These are phyloP conservation scores for Panagrolaimus sp. DNA, from an alignment of 1,140 invertebrate species.

Conservation along the genomic window DNA sequence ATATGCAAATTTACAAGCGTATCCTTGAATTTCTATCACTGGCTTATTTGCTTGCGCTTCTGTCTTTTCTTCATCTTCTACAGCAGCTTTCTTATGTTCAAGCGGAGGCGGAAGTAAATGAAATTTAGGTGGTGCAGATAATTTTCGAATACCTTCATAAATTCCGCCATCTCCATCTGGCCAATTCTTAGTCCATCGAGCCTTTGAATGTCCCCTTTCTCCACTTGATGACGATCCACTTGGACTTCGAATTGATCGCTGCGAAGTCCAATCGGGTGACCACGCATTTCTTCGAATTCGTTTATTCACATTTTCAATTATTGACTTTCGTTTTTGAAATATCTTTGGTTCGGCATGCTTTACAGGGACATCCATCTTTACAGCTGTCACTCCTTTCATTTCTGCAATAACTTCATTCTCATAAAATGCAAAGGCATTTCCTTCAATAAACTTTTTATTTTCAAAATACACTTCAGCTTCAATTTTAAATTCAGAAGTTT, in stretches of 20 bases:
- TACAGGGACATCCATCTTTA: not conserved
- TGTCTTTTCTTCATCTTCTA: too few relatives aligned
- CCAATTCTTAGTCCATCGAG: too few relatives aligned
- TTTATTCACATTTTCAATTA: not conserved
- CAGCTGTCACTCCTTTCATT: not conserved
- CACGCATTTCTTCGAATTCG: not conserved
- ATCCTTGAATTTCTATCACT: not conserved
- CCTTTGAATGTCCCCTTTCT: too few relatives aligned
- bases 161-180: too few relatives aligned
- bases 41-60: not conserved
- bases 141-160: too few relatives aligned
- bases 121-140: too few relatives aligned
- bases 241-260: too few relatives aligned
- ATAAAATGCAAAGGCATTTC: slow-evolving; percentile 11
- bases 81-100: too few relatives aligned
- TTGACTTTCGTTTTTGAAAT: not conserved
- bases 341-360: not conserved
- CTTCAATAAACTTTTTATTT: slow-evolving; percentile 16
- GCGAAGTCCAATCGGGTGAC: too few relatives aligned
- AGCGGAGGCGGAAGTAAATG: too few relatives aligned
- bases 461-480: not conserved
- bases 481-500: not conserved
- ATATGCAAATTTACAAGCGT: not conserved
- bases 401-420: not conserved
- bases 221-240: too few relatives aligned